Percentiles rank a stretch among this genome's conserved stretches.
These are phyloP conservation scores for Malurus cyaneus DNA, from an alignment of 2,113 vertebrate species.

Conservation along the genomic window DNA sequence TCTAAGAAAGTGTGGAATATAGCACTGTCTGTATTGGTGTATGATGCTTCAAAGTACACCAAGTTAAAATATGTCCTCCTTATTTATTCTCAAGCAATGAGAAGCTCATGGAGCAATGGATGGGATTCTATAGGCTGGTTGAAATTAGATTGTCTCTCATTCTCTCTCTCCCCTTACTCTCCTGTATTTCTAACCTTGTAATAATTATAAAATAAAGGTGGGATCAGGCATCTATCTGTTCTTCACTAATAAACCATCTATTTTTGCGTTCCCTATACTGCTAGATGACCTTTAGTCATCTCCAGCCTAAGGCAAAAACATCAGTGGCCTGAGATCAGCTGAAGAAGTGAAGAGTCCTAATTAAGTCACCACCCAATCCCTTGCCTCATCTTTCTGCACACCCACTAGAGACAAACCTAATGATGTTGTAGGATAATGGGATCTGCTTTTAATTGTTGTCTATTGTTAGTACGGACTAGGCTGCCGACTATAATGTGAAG, in stretches of 20 bases:
- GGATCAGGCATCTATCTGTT: neutral
- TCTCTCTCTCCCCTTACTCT: neutral
- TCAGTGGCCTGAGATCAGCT: neutral
- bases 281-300: neutral
- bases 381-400: neutral
- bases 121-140: neutral
- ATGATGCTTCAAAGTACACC: neutral
- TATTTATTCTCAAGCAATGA: neutral
- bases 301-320: neutral
- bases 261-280: neutral
- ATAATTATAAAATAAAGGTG: neutral
- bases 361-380: neutral
- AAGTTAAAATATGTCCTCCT: neutral
- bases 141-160: neutral
- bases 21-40: neutral
- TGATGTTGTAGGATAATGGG: neutral
- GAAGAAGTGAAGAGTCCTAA: neutral
- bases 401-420: neutral
- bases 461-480: neutral
- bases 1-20: neutral
- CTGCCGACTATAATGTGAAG: neutral
- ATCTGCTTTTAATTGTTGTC: neutral
- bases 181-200: neutral
- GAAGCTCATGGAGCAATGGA: neutral
- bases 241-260: neutral